Evolutionary conservation across 2,113 vertebrate species (phyloP).

Genomic region (Anolis sagrei): DNA sequence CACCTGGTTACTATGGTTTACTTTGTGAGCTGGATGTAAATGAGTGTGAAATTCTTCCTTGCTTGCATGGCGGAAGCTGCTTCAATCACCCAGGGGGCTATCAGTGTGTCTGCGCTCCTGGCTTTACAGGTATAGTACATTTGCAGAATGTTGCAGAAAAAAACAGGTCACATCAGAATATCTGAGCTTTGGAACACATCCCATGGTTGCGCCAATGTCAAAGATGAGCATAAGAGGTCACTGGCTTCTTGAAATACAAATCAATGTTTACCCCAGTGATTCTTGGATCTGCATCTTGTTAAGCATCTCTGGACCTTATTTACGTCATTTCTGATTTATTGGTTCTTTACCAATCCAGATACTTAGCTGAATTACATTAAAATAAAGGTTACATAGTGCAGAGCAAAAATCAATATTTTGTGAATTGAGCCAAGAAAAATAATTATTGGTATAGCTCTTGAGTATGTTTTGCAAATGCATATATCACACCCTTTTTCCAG

Average conservation of each 20-base stretch:
- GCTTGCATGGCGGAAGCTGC: constrained; percentile 81
- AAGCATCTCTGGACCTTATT: constrained; percentile 30
- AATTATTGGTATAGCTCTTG: neutral
- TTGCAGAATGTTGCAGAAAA: neutral
- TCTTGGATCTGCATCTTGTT: constrained; percentile 42
- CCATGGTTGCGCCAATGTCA: neutral
- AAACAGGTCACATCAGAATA: neutral
- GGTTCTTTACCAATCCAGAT: constrained; percentile 34
- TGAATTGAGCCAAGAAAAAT: constrained; percentile 32
- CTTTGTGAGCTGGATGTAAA: constrained; percentile 84
- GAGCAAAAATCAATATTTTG: constrained; percentile 23
- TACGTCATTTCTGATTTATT: constrained; percentile 48
- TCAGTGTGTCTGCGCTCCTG: constrained; percentile 77
- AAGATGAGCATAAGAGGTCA: neutral
- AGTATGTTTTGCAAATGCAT: constrained; percentile 17
- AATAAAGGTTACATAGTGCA: constrained; percentile 11
- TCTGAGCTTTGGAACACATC: neutral
- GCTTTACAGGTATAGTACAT: constrained; percentile 82
- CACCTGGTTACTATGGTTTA: constrained; percentile 78
- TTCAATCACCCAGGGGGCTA: constrained; percentile 81
- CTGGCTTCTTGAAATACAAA: constrained; percentile 23
- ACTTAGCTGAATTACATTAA: constrained; percentile 40
- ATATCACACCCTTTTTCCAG: constrained; percentile 20
- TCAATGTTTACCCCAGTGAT: constrained; percentile 27
- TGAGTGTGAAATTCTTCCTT: constrained; percentile 83